A percentile compares a stretch with the other conserved stretches of the same genome.
Evolutionary conservation across 2,888 invertebrate genomes (phyloP).

Genomic region (Diloba caeruleocephala): DNA sequence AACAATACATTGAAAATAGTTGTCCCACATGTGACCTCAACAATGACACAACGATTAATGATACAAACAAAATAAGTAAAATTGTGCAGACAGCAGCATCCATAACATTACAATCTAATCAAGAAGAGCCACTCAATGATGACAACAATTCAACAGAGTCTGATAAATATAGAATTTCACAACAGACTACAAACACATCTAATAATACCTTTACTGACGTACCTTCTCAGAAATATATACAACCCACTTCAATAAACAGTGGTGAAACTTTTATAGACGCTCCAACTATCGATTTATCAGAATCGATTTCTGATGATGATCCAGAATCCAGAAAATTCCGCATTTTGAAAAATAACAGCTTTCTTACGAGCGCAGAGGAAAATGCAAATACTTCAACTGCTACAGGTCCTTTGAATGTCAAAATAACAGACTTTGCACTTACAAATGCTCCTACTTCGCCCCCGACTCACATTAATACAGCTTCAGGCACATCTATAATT

Average conservation of each 20-base stretch:
- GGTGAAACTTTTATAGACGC: not conserved
- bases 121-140: conserved; percentile 12
- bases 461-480: conserved; percentile 2
- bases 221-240: not conserved
- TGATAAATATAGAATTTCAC: not conserved
- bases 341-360: not conserved
- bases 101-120: conserved; percentile 8
- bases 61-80: not conserved
- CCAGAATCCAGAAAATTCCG: no score
- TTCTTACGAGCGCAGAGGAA: not conserved
- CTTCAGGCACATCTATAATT: conserved; percentile 27
- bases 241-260: not conserved
- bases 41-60: conserved; percentile 13
- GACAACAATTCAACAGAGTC: not conserved
- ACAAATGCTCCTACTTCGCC: not conserved
- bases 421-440: not conserved
- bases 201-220: not conserved
- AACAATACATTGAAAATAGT: conserved; percentile 1
- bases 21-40: conserved; percentile 1
- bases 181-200: not conserved
- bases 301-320: not conserved
- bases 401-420: conserved; percentile 9
- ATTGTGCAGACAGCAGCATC: not conserved
- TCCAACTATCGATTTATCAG: not conserved
- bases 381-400: not conserved